Evolutionary conservation across 2,797 vertebrate genomes (phyloP).

Genomic region (Chiloscyllium punctatum): DNA sequence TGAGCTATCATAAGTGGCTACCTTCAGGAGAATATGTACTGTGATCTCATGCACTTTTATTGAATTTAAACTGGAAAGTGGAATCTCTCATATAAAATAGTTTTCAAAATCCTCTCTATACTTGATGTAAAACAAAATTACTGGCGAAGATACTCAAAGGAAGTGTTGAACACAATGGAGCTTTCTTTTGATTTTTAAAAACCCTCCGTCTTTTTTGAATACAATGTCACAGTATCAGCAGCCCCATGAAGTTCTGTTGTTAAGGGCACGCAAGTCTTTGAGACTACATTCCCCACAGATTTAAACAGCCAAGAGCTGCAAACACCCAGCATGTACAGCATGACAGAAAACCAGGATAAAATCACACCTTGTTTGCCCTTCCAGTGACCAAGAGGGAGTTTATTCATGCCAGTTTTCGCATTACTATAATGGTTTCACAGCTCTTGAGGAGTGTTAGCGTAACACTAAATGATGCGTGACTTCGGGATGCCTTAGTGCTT

Average conservation of each 20-base stretch:
- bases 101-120: not conserved
- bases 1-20: not conserved
- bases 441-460: slow-evolving; percentile 67
- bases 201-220: slow-evolving; percentile 14
- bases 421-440: slow-evolving; percentile 71
- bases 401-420: slow-evolving; percentile 52
- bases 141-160: slow-evolving; percentile 19
- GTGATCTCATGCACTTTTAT: not conserved
- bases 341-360: slow-evolving; percentile 42
- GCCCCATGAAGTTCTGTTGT: slow-evolving; percentile 45
- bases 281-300: slow-evolving; percentile 43
- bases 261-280: slow-evolving; percentile 34
- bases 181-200: not conserved
- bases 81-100: slow-evolving; percentile 13
- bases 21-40: not conserved
- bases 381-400: slow-evolving; percentile 68
- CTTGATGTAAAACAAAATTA: slow-evolving; percentile 18
- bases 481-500: slow-evolving; percentile 58
- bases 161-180: slow-evolving; percentile 19
- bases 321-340: slow-evolving; percentile 46
- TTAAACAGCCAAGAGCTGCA: slow-evolving; percentile 37
- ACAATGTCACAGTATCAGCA: slow-evolving; percentile 33
- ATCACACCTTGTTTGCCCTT: slow-evolving; percentile 77
- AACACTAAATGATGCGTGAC: slow-evolving; percentile 76
- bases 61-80: slow-evolving; percentile 9